phyloP scores from a whole-genome alignment of 2,888 invertebrate genomes.

The Sylvicola cinctus region DNA sequence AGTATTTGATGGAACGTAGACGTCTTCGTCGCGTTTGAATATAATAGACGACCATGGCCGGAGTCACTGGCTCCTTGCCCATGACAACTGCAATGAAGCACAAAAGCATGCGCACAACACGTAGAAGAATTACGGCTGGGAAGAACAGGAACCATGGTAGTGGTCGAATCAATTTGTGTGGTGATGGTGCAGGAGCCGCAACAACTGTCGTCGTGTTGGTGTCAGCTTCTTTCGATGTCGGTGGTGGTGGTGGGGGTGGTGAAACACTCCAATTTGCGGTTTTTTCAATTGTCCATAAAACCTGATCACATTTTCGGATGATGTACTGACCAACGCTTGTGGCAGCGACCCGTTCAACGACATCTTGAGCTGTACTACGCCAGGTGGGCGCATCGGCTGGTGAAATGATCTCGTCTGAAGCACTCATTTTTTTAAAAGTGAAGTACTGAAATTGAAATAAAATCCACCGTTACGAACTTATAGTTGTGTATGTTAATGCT shows the following conservation, averaged over 20 bases:
- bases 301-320: conserved; percentile 15
- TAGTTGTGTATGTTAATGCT: no score
- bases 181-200: no score
- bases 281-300: conserved; percentile 17
- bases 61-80: conserved; percentile 16
- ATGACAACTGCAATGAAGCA: conserved; percentile 16
- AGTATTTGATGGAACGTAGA: conserved; percentile 16
- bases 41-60: conserved; percentile 16
- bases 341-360: conserved; percentile 16
- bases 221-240: no score
- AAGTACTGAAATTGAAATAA: no score
- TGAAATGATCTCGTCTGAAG: no score
- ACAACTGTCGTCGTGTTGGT: no score
- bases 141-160: conserved; percentile 20
- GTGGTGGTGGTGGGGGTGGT: no score
- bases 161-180: conserved; percentile 14
- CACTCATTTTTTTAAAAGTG: no score
- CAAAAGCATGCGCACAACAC: conserved; percentile 15
- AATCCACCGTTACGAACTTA: no score
- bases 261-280: conserved; percentile 24
- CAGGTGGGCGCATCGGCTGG: background rate
- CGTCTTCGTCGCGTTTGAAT: conserved; percentile 18
- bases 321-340: conserved; percentile 17
- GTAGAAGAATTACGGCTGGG: conserved; percentile 16
- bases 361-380: conserved; percentile 10